phyloP scores from a whole-genome alignment of 2,797 vertebrate genomes.

The Potorous gilbertii region DNA sequence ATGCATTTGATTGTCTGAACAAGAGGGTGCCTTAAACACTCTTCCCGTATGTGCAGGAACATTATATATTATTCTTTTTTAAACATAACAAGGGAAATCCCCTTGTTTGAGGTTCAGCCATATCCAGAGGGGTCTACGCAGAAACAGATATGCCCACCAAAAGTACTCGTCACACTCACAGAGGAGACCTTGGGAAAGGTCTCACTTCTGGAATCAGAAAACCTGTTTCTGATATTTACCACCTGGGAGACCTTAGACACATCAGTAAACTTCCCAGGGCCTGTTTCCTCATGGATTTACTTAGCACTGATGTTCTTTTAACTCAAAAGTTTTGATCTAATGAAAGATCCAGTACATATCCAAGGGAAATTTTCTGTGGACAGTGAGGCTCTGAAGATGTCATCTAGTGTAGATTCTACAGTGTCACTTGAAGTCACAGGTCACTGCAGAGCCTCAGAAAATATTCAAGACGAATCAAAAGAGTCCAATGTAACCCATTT shows the following conservation, averaged over 20 bases:
- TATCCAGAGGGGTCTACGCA: not conserved
- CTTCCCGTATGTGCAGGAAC: not conserved
- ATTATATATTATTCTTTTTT: not conserved
- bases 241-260: not conserved
- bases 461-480: not conserved
- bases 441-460: not conserved
- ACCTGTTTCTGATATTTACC: not conserved
- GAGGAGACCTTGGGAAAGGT: not conserved
- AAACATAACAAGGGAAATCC: not conserved
- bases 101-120: not conserved
- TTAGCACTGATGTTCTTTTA: not conserved
- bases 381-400: too few species aligned
- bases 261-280: not conserved
- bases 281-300: not conserved
- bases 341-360: not conserved
- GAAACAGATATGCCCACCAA: not conserved
- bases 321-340: not conserved
- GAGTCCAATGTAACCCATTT: not conserved
- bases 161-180: not conserved
- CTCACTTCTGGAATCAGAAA: not conserved
- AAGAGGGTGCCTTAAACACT: not conserved
- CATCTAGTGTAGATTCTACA: too few species aligned
- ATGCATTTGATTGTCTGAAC: not conserved
- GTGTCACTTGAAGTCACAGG: not conserved
- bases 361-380: not conserved